phyloP scores from a whole-genome alignment of 53 echinoderm and acorn worm genomes.

The Pentamera pediparva region DNA sequence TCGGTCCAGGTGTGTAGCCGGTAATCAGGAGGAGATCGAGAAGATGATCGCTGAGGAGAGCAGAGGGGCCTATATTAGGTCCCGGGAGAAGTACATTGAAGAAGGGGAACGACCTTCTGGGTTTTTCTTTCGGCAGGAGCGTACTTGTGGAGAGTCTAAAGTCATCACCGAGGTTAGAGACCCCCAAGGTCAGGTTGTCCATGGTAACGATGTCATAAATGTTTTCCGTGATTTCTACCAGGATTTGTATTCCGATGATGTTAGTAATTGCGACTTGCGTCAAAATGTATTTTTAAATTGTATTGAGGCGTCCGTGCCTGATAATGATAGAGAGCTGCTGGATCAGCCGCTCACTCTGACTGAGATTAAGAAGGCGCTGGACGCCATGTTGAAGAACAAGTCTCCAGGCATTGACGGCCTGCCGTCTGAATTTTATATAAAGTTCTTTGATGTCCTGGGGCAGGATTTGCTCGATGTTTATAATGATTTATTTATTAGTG shows the following conservation, averaged over 20 bases:
- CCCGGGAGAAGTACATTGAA: neutral
- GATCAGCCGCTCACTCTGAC: neutral
- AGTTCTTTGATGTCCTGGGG: conserved; percentile 3
- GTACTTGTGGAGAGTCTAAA: too few relatives aligned
- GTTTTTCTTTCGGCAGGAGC: too few relatives aligned
- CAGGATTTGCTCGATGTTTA: neutral
- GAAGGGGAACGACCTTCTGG: neutral
- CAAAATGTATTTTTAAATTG: conserved; percentile 20
- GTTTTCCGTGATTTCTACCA: conserved; percentile 25
- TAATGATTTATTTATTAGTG: conserved; percentile 7
- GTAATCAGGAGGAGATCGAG: neutral
- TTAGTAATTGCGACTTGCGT: neutral
- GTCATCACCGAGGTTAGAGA: too few relatives aligned
- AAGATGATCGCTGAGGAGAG: neutral
- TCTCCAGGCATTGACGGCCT: conserved; percentile 10
- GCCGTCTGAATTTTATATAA: neutral
- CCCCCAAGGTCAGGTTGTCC: neutral
- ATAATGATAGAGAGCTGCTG: neutral
- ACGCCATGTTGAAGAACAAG: neutral
- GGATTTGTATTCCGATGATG: conserved; percentile 9
- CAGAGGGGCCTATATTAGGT: too few relatives aligned
- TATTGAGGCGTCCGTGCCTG: neutral
- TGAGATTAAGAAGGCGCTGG: neutral
- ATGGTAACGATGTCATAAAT: neutral
- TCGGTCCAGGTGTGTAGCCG: neutral